Evolutionary conservation across 2,888 invertebrate species (phyloP).

Genomic region (Drosophila phalerata): DNA sequence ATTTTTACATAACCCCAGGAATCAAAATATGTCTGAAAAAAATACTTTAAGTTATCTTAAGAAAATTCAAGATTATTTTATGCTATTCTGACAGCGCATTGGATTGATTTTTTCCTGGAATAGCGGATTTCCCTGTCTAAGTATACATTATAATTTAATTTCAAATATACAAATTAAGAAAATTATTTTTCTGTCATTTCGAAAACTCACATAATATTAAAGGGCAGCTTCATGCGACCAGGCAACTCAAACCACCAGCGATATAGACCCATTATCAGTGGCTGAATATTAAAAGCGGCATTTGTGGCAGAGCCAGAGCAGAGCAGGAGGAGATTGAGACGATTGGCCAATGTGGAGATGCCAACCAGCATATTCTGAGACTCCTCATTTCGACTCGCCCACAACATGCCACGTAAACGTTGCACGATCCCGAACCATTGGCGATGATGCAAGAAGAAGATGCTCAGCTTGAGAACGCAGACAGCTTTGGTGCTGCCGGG

Average conservation of each 20-base stretch:
- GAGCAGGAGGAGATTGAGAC: slow-evolving; percentile 69
- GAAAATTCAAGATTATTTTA: no score
- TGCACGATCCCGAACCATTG: slow-evolving; percentile 66
- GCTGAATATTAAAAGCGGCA: slow-evolving; percentile 71
- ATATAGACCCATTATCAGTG: slow-evolving; percentile 70
- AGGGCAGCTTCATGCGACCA: slow-evolving; percentile 71
- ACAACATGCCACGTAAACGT: slow-evolving; percentile 68
- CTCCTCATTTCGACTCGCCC: slow-evolving; percentile 30
- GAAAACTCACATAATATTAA: slow-evolving; percentile 76
- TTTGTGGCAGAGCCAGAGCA: slow-evolving; percentile 73
- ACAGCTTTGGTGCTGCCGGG: slow-evolving; percentile 82
- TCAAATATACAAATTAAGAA: no score
- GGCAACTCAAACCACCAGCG: slow-evolving; percentile 60
- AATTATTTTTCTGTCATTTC: background rate
- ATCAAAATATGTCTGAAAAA: no score
- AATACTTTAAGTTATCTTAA: no score
- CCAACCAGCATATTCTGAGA: slow-evolving; percentile 64
- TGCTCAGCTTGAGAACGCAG: slow-evolving; percentile 78
- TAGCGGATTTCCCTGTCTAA: no score
- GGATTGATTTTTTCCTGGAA: no score
- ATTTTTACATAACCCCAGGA: no score
- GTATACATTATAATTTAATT: no score
- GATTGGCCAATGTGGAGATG: slow-evolving; percentile 63
- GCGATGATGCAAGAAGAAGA: slow-evolving; percentile 72
- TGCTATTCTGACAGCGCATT: no score